Conservation (phyloP, 2,888 invertebrate genomes). For the Drosophila colorata region DNA sequence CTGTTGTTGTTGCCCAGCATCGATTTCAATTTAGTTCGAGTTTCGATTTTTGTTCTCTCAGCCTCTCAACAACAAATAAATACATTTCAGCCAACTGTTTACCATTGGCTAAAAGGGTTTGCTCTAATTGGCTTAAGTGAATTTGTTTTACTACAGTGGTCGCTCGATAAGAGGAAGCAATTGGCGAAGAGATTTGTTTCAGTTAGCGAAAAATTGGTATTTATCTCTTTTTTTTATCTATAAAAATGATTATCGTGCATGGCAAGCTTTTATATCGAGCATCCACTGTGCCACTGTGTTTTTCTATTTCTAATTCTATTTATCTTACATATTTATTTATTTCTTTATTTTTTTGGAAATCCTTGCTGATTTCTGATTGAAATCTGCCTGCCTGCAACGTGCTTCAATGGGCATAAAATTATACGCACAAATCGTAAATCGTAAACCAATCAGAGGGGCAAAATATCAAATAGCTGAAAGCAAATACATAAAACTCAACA, state of each 20-base stretch:
- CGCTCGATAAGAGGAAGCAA: not conserved
- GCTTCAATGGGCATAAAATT: constrained; percentile 36
- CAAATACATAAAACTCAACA: constrained; percentile 48
- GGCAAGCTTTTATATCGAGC: not conserved
- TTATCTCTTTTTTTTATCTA: no score
- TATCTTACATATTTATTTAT: not conserved
- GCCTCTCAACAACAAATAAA: constrained; percentile 41
- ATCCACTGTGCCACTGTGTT: not conserved
- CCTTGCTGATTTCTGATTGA: constrained; percentile 5
- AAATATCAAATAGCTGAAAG: constrained; percentile 69
- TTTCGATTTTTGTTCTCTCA: not conserved
- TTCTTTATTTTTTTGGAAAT: not conserved
- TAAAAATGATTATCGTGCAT: no score
- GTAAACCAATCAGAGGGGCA: constrained; percentile 63
- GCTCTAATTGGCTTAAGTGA: constrained; percentile 17
- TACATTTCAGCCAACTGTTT: constrained; percentile 48
- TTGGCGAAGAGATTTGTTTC: no score
- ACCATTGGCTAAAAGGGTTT: constrained; percentile 37
- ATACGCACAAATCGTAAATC: constrained; percentile 23
- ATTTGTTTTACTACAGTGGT: constrained; percentile 1
- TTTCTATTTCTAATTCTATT: not conserved
- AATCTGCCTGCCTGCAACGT: constrained; percentile 2
- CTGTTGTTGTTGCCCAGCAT: constrained; percentile 42
- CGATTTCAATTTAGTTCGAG: constrained; percentile 57
- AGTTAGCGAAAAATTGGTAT: no score